Evolutionary conservation across 2,888 invertebrate species (phyloP).

Genomic region (Dione vanillae): DNA sequence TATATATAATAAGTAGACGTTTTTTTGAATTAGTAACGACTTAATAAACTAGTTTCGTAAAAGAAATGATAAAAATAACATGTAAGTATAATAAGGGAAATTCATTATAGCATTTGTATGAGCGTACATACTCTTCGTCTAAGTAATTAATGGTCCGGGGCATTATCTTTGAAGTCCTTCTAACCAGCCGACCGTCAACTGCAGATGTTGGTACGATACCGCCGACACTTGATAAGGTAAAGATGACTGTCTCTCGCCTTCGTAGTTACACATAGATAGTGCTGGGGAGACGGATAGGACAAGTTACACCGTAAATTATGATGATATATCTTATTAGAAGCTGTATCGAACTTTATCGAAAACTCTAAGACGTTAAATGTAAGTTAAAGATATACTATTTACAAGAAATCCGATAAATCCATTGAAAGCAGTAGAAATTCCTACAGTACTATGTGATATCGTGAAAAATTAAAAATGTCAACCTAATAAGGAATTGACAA

Average conservation of each 20-base stretch:
- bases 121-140: slow-evolving; percentile 18
- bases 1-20: no score
- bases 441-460: not conserved
- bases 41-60: not conserved
- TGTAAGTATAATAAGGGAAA: slow-evolving; percentile 1
- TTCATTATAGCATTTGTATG: slow-evolving; percentile 19
- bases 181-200: slow-evolving; percentile 33
- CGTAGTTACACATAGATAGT: slow-evolving; percentile 31
- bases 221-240: slow-evolving; percentile 38
- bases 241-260: slow-evolving; percentile 39
- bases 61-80: not conserved
- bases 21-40: no score
- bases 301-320: slow-evolving; percentile 21
- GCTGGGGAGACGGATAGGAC: slow-evolving; percentile 29
- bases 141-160: slow-evolving; percentile 39
- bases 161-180: slow-evolving; percentile 40
- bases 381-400: not conserved
- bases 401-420: not conserved
- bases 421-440: not conserved
- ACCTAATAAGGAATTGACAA: slow-evolving; percentile 6
- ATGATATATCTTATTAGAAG: slow-evolving; percentile 12
- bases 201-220: slow-evolving; percentile 39
- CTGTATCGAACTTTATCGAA: not conserved
- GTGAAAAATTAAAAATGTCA: not conserved
- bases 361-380: not conserved